Evolutionary conservation across 2,797 vertebrate species (phyloP).

Genomic region (Apogon hyalosoma): DNA sequence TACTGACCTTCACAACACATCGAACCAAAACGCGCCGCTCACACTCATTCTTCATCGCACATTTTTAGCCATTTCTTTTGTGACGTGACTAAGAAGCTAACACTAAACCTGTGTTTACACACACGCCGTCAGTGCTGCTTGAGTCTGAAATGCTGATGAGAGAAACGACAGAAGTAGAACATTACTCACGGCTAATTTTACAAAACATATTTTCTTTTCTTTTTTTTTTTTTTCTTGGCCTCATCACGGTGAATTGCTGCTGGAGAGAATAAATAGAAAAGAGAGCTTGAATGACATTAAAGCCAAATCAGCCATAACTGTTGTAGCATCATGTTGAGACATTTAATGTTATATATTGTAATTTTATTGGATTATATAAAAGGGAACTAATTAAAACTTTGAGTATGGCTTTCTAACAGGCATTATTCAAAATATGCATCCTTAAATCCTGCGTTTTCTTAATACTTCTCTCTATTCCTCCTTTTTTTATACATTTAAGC

Average conservation of each 20-base stretch:
- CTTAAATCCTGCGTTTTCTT: constrained; percentile 9
- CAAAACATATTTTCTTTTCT: no score
- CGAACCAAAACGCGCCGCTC: constrained; percentile 24
- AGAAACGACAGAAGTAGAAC: no score
- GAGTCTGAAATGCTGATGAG: constrained; percentile 3
- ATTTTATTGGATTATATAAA: constrained; percentile 36
- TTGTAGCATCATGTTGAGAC: constrained; percentile 27
- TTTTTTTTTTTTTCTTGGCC: no score
- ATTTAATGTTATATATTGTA: constrained; percentile 25
- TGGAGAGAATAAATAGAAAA: constrained; percentile 1
- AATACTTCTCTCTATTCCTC: constrained; percentile 8
- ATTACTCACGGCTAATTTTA: no score
- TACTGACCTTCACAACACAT: constrained; percentile 17
- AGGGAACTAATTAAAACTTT: constrained; percentile 33
- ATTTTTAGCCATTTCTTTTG: constrained; percentile 22
- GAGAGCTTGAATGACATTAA: constrained; percentile 19
- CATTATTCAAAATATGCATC: constrained; percentile 22
- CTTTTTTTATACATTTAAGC: constrained; percentile 48
- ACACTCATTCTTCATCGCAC: constrained; percentile 14
- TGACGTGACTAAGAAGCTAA: background rate
- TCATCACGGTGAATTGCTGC: background rate
- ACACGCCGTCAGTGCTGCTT: constrained; percentile 1
- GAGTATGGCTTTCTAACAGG: constrained; percentile 24
- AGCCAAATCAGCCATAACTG: constrained; percentile 36
- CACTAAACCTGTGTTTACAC: constrained; percentile 12